A percentile compares a stretch with the other conserved stretches of the same genome.
phyloP scores from a whole-genome alignment of 2,113 vertebrate genomes.

The Labrus mixtus region DNA sequence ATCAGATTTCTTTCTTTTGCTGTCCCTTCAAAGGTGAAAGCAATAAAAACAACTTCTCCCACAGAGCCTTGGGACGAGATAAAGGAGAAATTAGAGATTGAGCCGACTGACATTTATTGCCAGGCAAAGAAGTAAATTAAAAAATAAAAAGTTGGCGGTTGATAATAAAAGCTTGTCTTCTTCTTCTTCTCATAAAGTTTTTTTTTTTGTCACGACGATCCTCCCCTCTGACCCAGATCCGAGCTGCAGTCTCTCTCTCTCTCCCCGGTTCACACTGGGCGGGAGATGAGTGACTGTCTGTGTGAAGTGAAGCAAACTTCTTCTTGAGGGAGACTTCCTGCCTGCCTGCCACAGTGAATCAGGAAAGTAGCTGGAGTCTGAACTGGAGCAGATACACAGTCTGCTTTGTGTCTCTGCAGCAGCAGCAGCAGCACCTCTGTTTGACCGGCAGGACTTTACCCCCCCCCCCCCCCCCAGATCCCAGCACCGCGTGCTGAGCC shows the following conservation, averaged over 20 bases:
- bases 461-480: conserved; percentile 19
- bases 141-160: conserved; percentile 29
- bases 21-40: conserved; percentile 1
- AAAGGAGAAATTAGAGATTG: neutral
- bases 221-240: conserved; percentile 53
- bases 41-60: conserved; percentile 17
- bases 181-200: conserved; percentile 7
- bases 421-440: conserved; percentile 32
- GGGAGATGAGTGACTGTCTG: conserved; percentile 54
- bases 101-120: conserved; percentile 12
- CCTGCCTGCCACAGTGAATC: conserved; percentile 49
- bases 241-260: conserved; percentile 34
- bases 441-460: conserved; percentile 46
- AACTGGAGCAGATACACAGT: conserved; percentile 36
- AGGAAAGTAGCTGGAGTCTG: conserved; percentile 32
- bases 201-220: conserved; percentile 28
- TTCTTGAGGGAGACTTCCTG: conserved; percentile 60
- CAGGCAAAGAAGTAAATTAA: conserved; percentile 19
- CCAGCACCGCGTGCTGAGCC: neutral
- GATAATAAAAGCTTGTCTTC: conserved; percentile 17
- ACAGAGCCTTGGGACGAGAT: conserved; percentile 8
- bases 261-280: conserved; percentile 29
- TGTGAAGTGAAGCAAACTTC: conserved; percentile 60
- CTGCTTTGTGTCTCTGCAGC: conserved; percentile 65
- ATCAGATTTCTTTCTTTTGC: neutral